Evolutionary conservation across 2,888 invertebrate genomes (phyloP).

Genomic region (Plagodis pulveraria): DNA sequence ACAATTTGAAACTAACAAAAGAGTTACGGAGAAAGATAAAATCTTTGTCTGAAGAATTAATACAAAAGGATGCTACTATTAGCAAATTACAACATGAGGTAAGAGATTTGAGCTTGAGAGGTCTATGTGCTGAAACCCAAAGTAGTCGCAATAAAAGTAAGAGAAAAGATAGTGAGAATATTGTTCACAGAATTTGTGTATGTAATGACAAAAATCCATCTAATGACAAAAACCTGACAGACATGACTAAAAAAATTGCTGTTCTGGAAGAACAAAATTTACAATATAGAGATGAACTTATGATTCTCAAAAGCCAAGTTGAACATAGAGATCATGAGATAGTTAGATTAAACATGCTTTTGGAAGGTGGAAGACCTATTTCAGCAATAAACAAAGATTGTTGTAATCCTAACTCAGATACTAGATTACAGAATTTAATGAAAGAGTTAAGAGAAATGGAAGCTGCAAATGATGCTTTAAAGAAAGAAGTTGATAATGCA

Average conservation of each 20-base stretch:
- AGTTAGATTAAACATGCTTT: conserved; percentile 86
- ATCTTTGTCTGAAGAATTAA: conserved; percentile 86
- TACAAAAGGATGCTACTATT: conserved; percentile 77
- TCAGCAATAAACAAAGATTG: conserved; percentile 87
- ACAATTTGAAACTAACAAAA: conserved; percentile 82
- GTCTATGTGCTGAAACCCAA: conserved; percentile 74
- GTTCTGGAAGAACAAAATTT: conserved; percentile 74
- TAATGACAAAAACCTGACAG: conserved; percentile 72
- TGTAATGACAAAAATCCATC: conserved; percentile 56
- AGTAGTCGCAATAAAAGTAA: conserved; percentile 74
- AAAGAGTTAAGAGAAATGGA: conserved; percentile 86
- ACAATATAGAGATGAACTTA: conserved; percentile 67
- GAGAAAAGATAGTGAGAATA: conserved; percentile 60
- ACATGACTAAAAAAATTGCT: conserved; percentile 73
- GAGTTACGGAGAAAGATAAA: conserved; percentile 87
- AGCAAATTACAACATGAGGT: conserved; percentile 74
- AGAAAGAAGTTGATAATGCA: conserved; percentile 80
- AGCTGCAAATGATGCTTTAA: conserved; percentile 79
- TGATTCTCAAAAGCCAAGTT: conserved; percentile 68
- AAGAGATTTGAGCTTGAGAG: conserved; percentile 73
- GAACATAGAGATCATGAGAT: conserved; percentile 89
- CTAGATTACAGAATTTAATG: conserved; percentile 83
- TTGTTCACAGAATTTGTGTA: conserved; percentile 51
- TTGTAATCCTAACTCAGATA: conserved; percentile 84
- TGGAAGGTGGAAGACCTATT: conserved; percentile 89